Base-by-base conservation (phyloP, 2,888 invertebrate genomes). In the Drosophila niveifrons region DNA sequence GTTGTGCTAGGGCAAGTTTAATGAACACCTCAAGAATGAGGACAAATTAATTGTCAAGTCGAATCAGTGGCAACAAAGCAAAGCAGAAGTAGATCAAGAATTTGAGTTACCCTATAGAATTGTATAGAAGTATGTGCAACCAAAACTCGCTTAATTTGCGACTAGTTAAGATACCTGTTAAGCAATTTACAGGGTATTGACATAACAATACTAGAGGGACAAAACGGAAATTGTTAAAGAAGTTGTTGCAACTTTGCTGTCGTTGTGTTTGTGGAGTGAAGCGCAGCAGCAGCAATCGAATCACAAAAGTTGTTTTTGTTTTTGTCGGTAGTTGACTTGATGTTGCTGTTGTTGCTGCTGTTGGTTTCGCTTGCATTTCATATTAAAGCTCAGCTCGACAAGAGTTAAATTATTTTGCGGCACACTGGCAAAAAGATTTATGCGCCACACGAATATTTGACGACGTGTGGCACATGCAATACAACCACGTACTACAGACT, bases 391-490 rank as follows among this genome's bases (percentile, higher is more conserved):
- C 50, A 43, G 15, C 31, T 50, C 75, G 53, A 51, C 63, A 65
- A 79, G 72, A 75, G 67, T 67, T 72, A 56, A 76, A 78, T 63
- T 79, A 69, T 76, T 72, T 80, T 66, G 53, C 48, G 53, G 18
- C 58, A 57, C 77, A 61, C 63, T 65, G 51, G 6, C n/a, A 18
- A 76, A 61, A 67, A 87, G 89, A 84, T 88, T 87, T 84, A 88
- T 84, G 82, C 58, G 68, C 56, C 61, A 46, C 85, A 84, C 82
- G 89, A 84, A 84, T 74, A 75, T 82, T 77, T 72, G 65, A 79
- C 75, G 66, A 78, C 75, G 70, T 75, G 52, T 67, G 52, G 68
- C 63, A 78, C 44, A 68, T 78, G 69, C 78, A 78, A 63, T 17
- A 67, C 68, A 44, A 17, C 36, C 51, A 52, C 23, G 46, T 46